Evolutionary conservation across 2,113 vertebrate genomes (phyloP), one percentile per base, ranked within the genome.

Genomic region (Pteruthius melanotis): DNA sequence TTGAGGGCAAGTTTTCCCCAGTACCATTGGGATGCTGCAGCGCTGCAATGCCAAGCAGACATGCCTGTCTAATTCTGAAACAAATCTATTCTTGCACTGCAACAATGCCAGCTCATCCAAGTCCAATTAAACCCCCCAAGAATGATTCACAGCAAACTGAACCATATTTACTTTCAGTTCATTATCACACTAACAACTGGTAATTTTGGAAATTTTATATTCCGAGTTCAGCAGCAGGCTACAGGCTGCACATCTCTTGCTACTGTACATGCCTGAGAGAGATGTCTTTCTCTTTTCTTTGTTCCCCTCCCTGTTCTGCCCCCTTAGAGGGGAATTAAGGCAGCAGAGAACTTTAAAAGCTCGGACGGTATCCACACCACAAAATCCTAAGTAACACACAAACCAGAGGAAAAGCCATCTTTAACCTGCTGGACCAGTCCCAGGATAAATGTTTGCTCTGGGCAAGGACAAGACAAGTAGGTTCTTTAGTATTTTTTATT

Each of bases 81-180:
- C 52, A 84, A 87, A 71, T 96, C 90, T 63, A 49, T 23, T 78
- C 87, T 92, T 23, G 54, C 85, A 89, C 71, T 7, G 15, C 45
- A 90, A 93, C 69, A 80, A 89, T 10, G 52, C 33, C 60, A 88
- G 86, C 86, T 96, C 96, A 75, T 81, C 87, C 18, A 71, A 91
- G 93, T n/a, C 65, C 70, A 93, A 86, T 86, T 84, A 95, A 91
- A 95, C 22, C 40, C 65, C 83, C 75, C 72, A 87, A 78, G 68
- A 89, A 76, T 30, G 57, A 84, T 56, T 92, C 93, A 94, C 8
- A 84, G 80, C 57, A 35, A 88, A 95, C 40, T 80, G 72, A 95
- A 93, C 79, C 24, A 0, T 87, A 59, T 96, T 98, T 98, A 95
- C 97, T 97, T 98, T 97, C 93, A 79, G 95, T 92, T 98, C 96